Evolutionary conservation across 2,888 invertebrate species (phyloP), one percentile per base, ranked within the genome.

Genomic region (Agonum fuliginosum): DNA sequence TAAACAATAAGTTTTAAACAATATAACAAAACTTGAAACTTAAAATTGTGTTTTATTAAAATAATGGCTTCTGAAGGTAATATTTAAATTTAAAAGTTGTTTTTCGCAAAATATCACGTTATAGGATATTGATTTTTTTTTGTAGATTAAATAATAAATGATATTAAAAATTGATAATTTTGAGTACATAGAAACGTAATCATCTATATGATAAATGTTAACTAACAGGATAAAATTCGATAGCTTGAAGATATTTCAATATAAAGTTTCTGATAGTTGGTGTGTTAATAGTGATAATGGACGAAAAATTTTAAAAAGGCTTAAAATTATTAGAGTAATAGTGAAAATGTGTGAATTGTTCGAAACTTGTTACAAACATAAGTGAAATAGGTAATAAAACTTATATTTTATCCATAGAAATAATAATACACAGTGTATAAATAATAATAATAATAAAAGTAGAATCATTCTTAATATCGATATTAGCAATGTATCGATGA

Each of bases 151-250:
- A 70, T 27, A 46, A 43, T 37, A 34, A 67, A 12, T 69, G 69
- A 43, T 70, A 70, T 46, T 46, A 70, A 70, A 70, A 70, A 70
- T 41, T 46, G 70, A 70, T 70, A 70, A 70, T 24, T 37, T n/a
- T 27, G 24, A 70, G 70, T 70, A 70, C 70, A 70, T 70, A 70
- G 70, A 43, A 12, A 70, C 70, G n/a, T 46, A 46, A 70, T 46
- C 46, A 46, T 46, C 20, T 17, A 43, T 46, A 62, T 62, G n/a
- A 17, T 17, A 51, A 17, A 62, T 46, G 70, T 70, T 70, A 70
- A 70, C 70, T 67, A 67, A 62, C 41, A 67, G 67, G 67, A 70
- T 46, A 46, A 67, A 70, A 70, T 46, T 70, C 27, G 46, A 70
- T 70, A 70, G 43, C 27, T 17, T 12, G 12, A 43, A 70, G 48